Evolutionary conservation across 2,113 vertebrate genomes (phyloP).

Genomic region (Phrynosoma platyrhinos): DNA sequence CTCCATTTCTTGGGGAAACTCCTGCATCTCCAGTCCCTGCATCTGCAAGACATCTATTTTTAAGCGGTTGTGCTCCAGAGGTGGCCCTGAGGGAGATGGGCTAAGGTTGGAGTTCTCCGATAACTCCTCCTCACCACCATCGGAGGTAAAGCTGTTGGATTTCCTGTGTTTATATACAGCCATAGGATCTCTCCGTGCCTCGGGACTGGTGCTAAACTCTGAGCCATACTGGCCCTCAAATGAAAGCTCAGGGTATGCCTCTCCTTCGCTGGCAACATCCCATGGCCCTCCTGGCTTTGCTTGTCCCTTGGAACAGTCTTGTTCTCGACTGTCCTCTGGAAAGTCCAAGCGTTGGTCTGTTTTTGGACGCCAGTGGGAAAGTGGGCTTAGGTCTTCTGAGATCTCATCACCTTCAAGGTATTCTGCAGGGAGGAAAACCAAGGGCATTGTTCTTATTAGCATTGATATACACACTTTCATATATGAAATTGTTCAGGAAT

Average conservation of each 20-base stretch:
- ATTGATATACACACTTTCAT: too few relatives aligned
- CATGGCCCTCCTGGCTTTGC: constrained; percentile 32
- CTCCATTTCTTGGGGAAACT: background rate
- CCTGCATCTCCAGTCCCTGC: background rate
- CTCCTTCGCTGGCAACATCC: constrained; percentile 51
- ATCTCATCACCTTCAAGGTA: constrained; percentile 59
- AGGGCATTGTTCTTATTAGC: too few relatives aligned
- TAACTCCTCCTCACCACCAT: constrained; percentile 18
- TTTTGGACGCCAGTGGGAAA: constrained; percentile 43
- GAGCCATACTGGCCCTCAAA: constrained; percentile 45
- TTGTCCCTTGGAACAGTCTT: background rate
- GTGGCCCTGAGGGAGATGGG: constrained; percentile 7
- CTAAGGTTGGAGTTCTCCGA: constrained; percentile 48
- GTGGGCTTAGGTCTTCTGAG: constrained; percentile 19
- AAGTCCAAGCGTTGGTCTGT: constrained; percentile 48
- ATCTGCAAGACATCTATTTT: constrained; percentile 30
- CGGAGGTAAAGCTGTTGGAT: constrained; percentile 11
- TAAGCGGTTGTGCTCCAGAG: constrained; percentile 11
- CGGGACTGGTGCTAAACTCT: constrained; percentile 28
- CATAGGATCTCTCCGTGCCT: background rate
- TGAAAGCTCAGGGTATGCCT: constrained; percentile 45
- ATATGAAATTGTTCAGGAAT: too few relatives aligned
- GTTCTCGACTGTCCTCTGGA: constrained; percentile 62
- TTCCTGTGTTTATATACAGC: background rate
- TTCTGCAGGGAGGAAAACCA: constrained; percentile 51